Evolutionary conservation across 64 coral and sea anemone genomes (phyloP).

Genomic region (Montipora sp.): DNA sequence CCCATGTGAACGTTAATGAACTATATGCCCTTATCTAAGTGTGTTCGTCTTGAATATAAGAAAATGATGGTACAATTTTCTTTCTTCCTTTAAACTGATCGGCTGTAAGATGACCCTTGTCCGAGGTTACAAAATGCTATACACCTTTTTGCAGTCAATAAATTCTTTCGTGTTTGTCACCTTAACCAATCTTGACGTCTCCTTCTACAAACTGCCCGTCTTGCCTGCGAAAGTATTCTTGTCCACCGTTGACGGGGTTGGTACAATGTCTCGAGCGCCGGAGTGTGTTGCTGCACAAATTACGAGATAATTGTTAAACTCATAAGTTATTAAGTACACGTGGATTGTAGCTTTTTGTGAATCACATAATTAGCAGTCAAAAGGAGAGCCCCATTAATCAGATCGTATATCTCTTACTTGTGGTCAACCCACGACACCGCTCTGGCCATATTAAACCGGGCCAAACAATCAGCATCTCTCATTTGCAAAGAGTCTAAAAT

Average conservation of each 20-base stretch:
- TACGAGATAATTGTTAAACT: background rate
- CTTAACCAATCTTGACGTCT: background rate
- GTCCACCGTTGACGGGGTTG: background rate
- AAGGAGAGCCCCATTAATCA: slow-evolving; percentile 26
- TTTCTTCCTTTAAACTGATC: background rate
- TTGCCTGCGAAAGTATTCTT: background rate
- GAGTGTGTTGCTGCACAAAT: background rate
- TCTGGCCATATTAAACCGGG: slow-evolving; percentile 35
- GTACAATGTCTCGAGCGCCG: too few species aligned
- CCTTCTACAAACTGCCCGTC: background rate
- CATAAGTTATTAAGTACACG: slow-evolving; percentile 45
- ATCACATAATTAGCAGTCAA: slow-evolving; percentile 60
- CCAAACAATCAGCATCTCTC: slow-evolving; percentile 52
- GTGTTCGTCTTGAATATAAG: background rate
- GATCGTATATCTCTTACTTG: slow-evolving; percentile 31
- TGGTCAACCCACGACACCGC: slow-evolving; percentile 44
- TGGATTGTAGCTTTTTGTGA: slow-evolving; percentile 18
- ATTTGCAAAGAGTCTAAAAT: slow-evolving; percentile 62
- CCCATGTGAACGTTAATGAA: too few species aligned
- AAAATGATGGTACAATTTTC: background rate
- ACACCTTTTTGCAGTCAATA: background rate
- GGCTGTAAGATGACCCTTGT: background rate
- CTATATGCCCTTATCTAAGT: background rate
- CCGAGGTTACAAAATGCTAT: background rate
- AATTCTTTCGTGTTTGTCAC: background rate